A percentile compares a stretch with the other conserved stretches of the same genome.
phyloP scores from a whole-genome alignment of 2,888 invertebrate species.

The Merodon equestris region DNA sequence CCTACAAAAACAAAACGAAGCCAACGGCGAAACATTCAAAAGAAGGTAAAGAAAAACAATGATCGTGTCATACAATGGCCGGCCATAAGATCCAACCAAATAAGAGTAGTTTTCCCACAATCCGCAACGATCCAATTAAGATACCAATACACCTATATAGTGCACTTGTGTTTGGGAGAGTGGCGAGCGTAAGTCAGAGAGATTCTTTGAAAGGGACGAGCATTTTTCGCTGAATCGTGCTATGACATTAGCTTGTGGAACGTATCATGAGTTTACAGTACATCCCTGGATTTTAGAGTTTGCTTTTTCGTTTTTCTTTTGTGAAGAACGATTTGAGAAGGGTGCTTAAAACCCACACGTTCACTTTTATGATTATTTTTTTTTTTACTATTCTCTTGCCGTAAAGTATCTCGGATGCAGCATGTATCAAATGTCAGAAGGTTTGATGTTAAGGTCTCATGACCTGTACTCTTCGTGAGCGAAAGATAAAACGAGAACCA shows the following conservation, averaged over 20 bases:
- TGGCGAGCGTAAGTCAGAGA: not conserved
- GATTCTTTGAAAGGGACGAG: constrained; percentile 2
- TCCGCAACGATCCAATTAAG: constrained; percentile 15
- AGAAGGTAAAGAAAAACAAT: constrained; percentile 2
- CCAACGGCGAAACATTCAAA: constrained; percentile 2
- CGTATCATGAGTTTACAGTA: constrained; percentile 8
- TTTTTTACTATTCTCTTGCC: not conserved
- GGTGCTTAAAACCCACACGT: not conserved
- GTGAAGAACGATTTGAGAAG: not conserved
- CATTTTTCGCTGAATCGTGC: constrained; percentile 41
- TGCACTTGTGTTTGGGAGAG: too few relatives aligned
- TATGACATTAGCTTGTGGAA: constrained; percentile 38
- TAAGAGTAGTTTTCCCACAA: constrained; percentile 38
- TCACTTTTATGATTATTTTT: not conserved
- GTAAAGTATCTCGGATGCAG: not conserved
- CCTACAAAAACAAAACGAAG: constrained; percentile 46
- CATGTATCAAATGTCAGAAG: not conserved
- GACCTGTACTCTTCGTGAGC: not conserved
- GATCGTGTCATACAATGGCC: not conserved
- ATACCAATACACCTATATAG: too few relatives aligned
- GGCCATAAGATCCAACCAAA: not conserved
- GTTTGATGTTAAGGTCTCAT: not conserved
- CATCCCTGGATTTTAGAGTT: not conserved
- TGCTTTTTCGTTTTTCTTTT: constrained; percentile 1
- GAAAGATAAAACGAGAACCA: not conserved